These are phyloP conservation scores for Vanessa tameamea DNA, from an alignment of 1,140 invertebrate species.

Conservation along the genomic window DNA sequence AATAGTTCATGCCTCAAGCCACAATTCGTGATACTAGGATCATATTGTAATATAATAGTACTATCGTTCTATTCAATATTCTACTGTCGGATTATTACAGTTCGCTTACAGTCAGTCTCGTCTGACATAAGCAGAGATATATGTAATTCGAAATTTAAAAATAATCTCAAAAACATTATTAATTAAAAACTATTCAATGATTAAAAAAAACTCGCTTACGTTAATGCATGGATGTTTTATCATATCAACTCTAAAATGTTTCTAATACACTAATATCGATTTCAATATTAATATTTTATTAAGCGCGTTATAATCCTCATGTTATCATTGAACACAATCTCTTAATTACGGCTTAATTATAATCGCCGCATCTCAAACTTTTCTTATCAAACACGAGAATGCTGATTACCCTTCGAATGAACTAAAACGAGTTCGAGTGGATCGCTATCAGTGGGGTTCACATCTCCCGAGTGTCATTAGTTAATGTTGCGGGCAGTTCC, in stretches of 20 bases:
- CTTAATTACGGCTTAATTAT: constrained; percentile 24
- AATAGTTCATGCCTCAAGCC: too few species aligned
- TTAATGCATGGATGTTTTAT: not conserved
- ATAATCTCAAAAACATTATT: not conserved
- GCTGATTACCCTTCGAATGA: constrained; percentile 46
- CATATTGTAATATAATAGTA: too few species aligned
- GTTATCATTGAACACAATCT: constrained; percentile 18
- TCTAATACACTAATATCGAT: not conserved
- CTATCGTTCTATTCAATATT: too few species aligned
- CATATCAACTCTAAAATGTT: not conserved
- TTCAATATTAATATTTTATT: not conserved
- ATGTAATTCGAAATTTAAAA: too few species aligned
- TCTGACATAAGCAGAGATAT: too few species aligned
- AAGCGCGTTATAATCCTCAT: not conserved
- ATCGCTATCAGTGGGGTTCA: constrained; percentile 48
- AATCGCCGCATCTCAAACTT: constrained; percentile 20
- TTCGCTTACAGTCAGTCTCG: too few species aligned
- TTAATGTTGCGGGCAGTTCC: constrained; percentile 74
- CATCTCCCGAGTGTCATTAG: constrained; percentile 71
- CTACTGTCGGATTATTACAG: too few species aligned
- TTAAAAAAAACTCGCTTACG: not conserved
- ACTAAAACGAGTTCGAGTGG: constrained; percentile 48
- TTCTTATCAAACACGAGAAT: constrained; percentile 20
- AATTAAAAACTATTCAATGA: too few species aligned
- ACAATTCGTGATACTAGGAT: too few species aligned